Conservation (phyloP, 2,888 invertebrate species). For the Seladonia tumulorum region DNA sequence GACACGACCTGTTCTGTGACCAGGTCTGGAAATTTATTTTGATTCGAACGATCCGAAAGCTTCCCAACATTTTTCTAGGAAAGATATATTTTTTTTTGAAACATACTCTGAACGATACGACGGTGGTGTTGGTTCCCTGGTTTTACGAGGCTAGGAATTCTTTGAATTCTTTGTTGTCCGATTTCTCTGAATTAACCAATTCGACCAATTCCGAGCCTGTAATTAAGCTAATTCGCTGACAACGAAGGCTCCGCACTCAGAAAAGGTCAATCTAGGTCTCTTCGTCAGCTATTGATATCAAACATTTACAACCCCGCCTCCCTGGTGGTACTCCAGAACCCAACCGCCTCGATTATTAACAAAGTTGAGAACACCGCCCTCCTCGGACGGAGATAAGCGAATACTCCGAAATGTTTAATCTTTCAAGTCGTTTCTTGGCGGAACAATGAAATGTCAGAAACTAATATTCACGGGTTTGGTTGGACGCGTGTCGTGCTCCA, state of each 20-base stretch:
- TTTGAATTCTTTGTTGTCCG: not conserved
- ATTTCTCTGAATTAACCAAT: not conserved
- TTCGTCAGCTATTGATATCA: slow-evolving; percentile 15
- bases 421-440: not conserved
- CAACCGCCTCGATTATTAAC: slow-evolving; percentile 14
- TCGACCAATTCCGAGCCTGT: not conserved
- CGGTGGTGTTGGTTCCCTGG: no score
- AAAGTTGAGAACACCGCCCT: slow-evolving; percentile 8
- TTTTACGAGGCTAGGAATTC: not conserved
- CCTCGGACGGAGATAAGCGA: not conserved
- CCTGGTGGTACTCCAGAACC: slow-evolving; percentile 4
- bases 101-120: no score
- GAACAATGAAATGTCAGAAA: not conserved
- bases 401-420: slow-evolving; percentile 7
- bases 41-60: no score
- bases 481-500: not conserved
- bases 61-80: no score
- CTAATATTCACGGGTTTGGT: not conserved
- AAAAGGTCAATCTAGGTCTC: slow-evolving; percentile 11
- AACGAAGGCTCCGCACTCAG: not conserved
- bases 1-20: no score
- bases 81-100: no score
- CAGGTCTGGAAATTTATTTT: not conserved
- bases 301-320: not conserved
- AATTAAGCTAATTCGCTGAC: not conserved